Percentiles rank a stretch among this genome's conserved stretches.
Evolutionary conservation across 1,140 invertebrate species (phyloP).

Genomic region (Aphelinus atriplicis): DNA sequence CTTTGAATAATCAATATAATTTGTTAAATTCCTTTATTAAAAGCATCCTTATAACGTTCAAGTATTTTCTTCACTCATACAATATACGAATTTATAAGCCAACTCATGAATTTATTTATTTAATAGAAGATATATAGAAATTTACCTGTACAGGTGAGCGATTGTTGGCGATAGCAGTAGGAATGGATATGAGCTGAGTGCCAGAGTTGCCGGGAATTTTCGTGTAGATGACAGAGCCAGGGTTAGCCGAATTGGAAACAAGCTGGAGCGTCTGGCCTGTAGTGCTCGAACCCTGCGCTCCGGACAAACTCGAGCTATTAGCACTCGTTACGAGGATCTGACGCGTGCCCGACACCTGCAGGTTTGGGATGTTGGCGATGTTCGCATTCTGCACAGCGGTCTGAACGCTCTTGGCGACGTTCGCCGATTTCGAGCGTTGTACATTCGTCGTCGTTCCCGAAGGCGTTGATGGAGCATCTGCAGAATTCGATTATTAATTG

Average conservation of each 20-base stretch:
- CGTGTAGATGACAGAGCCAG: conserved; percentile 61
- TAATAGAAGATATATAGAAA: too few species aligned
- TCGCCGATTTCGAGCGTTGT: conserved; percentile 51
- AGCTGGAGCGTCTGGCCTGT: conserved; percentile 59
- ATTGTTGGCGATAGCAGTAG: conserved; percentile 57
- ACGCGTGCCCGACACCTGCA: conserved; percentile 52
- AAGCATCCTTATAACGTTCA: too few species aligned
- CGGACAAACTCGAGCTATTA: conserved; percentile 38
- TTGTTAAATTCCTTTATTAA: too few species aligned
- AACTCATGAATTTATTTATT: too few species aligned
- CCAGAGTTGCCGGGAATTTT: conserved; percentile 59
- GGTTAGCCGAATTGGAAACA: conserved; percentile 56
- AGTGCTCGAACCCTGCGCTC: conserved; percentile 39
- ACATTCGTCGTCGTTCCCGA: conserved; percentile 24
- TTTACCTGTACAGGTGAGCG: conserved; percentile 50
- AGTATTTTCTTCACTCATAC: too few species aligned
- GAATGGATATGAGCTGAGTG: conserved; percentile 60
- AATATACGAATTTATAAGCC: too few species aligned
- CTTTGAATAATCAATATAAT: too few species aligned
- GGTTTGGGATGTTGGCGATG: conserved; percentile 58
- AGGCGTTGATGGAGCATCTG: conserved; percentile 23
- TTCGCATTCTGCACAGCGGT: conserved; percentile 54
- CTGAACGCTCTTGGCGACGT: conserved; percentile 61
- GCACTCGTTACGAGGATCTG: conserved; percentile 60
- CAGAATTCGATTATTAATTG: neutral